phyloP scores from a whole-genome alignment of 2,888 invertebrate species.

The Polydrusus pterygomalis region DNA sequence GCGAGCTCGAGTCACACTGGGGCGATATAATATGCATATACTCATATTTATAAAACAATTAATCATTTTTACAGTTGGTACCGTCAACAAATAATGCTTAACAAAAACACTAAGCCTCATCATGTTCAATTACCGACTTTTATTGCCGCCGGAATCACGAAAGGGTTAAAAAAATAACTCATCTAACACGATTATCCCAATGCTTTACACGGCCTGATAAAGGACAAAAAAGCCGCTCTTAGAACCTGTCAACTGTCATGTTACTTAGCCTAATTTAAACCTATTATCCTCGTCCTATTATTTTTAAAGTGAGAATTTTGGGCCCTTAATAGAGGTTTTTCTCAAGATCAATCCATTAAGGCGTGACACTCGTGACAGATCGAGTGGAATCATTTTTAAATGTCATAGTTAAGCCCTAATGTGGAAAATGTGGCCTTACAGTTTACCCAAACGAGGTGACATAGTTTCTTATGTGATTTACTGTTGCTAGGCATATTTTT shows the following conservation, averaged over 20 bases:
- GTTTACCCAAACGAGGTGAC: background rate
- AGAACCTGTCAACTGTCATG: conserved; percentile 47
- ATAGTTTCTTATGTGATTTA: too few relatives aligned
- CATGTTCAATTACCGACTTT: too few relatives aligned
- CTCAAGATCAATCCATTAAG: conserved; percentile 12
- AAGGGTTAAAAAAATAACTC: background rate
- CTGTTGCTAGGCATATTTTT: too few relatives aligned
- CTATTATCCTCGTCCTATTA: conserved; percentile 18
- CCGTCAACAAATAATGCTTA: too few relatives aligned
- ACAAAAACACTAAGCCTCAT: too few relatives aligned
- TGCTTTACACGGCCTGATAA: background rate
- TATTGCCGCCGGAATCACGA: background rate
- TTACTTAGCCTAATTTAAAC: conserved; percentile 37
- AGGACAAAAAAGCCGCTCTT: conserved; percentile 11
- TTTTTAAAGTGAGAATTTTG: too few relatives aligned
- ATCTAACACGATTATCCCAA: background rate
- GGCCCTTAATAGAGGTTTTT: conserved; percentile 9
- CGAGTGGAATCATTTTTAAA: conserved; percentile 27
- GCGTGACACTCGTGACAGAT: conserved; percentile 29
- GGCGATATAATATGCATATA: too few relatives aligned
- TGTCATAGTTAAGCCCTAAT: conserved; percentile 22
- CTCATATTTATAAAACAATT: too few relatives aligned
- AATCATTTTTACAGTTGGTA: too few relatives aligned
- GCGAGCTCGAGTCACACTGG: too few relatives aligned
- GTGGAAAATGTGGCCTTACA: background rate